Base-by-base conservation (phyloP, 1,140 invertebrate genomes). In the Drosophila sproati region DNA sequence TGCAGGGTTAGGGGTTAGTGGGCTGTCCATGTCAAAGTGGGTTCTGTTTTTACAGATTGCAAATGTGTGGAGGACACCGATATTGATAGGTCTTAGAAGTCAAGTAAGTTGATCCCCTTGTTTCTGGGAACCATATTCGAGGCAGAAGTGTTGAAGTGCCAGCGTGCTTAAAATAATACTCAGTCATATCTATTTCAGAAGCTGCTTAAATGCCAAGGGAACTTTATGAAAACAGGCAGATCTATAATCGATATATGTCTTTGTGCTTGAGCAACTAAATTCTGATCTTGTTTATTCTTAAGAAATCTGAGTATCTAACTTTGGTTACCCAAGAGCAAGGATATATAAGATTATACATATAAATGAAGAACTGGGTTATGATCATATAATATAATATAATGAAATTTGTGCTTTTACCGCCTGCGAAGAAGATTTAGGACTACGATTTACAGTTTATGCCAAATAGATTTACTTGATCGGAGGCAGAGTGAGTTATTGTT, bases 1-100 rank as follows among this genome's bases (percentile, higher is more conserved):
- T 20, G 20, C 20, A 20, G 20, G 29, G 52, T 10, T 28, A 3
- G 10, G n/a, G 4, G 2, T 10, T 35, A 7, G 43, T 20, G 41
- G 55, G 45, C 20, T n/a, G 20, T 3, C 5, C 12, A 7, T 8
- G 10, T 3, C n/a, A 34, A 41, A 51, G 10, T 8, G 39, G 28
- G 37, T 43, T 59, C 35, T 54, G 47, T 67, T 73, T 47, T 54
- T 54, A 34, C 69, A 41, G 35, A 39, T 51, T 67, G 45, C 6
- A 37, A 47, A 66, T 41, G 10, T 45, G 43, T 54, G 3, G 35
- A 20, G 2, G 5, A 34, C n/a, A 29, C 28, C 39, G 54, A 67
- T 67, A 57, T 39, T 32, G 32, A 12, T 28, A 32, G 4, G 43
- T 5, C 6, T 57, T 20, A 4, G 12, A 48, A 37, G 3, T 29